These are phyloP conservation scores for Ernsta delagoae DNA, from an alignment of 2,888 invertebrate species.

Conservation along the genomic window DNA sequence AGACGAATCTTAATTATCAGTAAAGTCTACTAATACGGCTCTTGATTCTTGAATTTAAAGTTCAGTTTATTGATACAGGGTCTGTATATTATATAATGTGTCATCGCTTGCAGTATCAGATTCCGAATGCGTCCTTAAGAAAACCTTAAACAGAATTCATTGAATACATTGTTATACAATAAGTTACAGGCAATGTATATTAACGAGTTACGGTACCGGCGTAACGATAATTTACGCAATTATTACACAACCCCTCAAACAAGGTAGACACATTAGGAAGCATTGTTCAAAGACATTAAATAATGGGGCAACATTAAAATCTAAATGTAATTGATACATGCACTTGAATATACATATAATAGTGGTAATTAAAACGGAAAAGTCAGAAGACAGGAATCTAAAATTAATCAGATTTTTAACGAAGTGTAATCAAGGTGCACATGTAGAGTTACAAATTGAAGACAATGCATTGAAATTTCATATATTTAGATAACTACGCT, in stretches of 20 bases:
- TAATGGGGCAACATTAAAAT: not conserved
- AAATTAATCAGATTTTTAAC: too few species aligned
- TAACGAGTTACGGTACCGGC: constrained; percentile 3
- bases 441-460: too few species aligned
- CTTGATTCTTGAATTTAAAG: too few species aligned
- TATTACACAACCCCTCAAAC: constrained; percentile 18
- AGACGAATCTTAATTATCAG: too few species aligned
- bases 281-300: constrained; percentile 9
- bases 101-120: not conserved
- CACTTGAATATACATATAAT: not conserved
- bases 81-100: too few species aligned
- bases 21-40: too few species aligned
- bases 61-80: too few species aligned
- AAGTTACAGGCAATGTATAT: constrained; percentile 19
- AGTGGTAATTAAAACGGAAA: too few species aligned
- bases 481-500: not conserved
- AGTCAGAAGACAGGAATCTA: too few species aligned
- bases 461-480: too few species aligned
- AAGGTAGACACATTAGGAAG: constrained; percentile 7
- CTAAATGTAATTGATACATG: not conserved
- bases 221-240: constrained; percentile 27
- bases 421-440: too few species aligned
- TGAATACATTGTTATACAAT: constrained; percentile 22
- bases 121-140: not conserved
- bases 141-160: constrained; percentile 14